phyloP scores from a whole-genome alignment of 2,113 vertebrate genomes.

The Colinus virginianus region DNA sequence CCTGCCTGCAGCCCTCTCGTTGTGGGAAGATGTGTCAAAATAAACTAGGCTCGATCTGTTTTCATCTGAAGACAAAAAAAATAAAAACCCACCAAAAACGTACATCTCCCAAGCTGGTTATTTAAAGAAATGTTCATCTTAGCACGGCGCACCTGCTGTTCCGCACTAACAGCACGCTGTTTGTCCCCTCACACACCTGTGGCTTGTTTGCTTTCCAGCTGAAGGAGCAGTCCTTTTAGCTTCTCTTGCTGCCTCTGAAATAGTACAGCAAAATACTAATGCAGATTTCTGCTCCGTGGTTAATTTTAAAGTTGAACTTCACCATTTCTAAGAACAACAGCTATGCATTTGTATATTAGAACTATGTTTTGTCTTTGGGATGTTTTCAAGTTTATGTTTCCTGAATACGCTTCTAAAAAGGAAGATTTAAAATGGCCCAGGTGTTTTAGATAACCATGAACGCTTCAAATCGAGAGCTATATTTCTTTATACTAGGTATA shows the following conservation, averaged over 20 bases:
- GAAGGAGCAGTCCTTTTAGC: not conserved
- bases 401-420: not conserved
- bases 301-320: not conserved
- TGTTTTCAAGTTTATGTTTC: not conserved
- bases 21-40: accelerated
- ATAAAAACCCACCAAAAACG: no score
- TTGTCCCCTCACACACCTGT: not conserved
- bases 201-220: not conserved
- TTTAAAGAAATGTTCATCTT: not conserved
- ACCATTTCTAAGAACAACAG: not conserved
- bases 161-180: not conserved
- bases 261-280: not conserved
- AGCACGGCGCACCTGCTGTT: not conserved
- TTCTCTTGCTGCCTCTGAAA: not conserved
- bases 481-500: not conserved
- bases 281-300: not conserved
- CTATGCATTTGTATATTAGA: not conserved
- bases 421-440: not conserved
- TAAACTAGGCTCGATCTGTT: accelerated
- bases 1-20: accelerated
- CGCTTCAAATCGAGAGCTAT: not conserved
- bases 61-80: not conserved
- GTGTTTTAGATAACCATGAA: not conserved
- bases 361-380: not conserved
- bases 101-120: accelerated